Base-by-base conservation (phyloP, 1,140 invertebrate genomes). In the Drosophila saltans region DNA sequence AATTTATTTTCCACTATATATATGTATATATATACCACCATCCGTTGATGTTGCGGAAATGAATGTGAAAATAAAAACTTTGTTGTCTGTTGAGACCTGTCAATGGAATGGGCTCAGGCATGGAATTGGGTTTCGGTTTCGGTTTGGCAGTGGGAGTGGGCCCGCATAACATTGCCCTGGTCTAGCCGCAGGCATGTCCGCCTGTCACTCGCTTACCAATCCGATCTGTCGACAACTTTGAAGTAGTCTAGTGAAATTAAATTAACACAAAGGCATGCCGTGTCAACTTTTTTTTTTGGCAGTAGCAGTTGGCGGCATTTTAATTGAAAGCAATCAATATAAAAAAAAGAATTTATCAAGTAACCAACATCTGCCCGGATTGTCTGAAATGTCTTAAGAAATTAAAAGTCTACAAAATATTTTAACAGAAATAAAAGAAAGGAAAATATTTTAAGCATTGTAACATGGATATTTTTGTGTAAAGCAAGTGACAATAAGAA, bases 311-410 rank as follows among this genome's bases (percentile, higher is more conserved):
- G 84, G 73, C 52, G 77, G 83, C 72, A 83, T 89, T 88, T 88
- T 88, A 88, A 88, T 88, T 88, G 84, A 88, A 88, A 74, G 80
- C 80, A 88, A 88, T 88, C 83, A 89, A 88, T 88, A 80, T 70
- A 41, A 55, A 72, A 66, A 6, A 36, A 36, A 7, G 6, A 68
- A 60, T 63, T 68, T 60, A 55, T 45, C 36, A 36, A 4, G 33
- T 5, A 36, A 36, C 6, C 33, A 7, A 36, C 28, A 66, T 52
- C 63, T 55, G 55, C 30, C 39, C 33, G 33, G 33, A 36, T 36
- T 36, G 33, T 36, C 33, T 36, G 33, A 36, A 36, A 36, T 36
- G 33, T 36, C 33, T 36, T 36, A 36, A 36, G 33, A 36, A 6
- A 36, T 36, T 36, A 36, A 36, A 36, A 36, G 3, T 36, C 33